Base-by-base conservation (phyloP, 1,140 invertebrate genomes). In the Arctopsyche grandis region DNA sequence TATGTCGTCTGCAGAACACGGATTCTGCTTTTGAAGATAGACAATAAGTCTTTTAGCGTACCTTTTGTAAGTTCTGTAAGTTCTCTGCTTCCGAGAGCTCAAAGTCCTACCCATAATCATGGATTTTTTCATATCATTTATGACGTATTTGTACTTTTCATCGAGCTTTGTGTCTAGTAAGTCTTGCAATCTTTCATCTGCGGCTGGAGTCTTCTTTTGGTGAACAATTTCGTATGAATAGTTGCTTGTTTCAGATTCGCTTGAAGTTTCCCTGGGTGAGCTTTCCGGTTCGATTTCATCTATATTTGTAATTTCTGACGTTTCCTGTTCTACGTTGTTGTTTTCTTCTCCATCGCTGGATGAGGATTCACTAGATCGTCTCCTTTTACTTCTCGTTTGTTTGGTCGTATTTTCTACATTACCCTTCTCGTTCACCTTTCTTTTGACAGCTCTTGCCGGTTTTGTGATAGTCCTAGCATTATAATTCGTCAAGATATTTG, bases 71-170 rank as follows among this genome's bases (percentile, higher is more conserved):
- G 87, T 88, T 19, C 88, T 82, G 56, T 89, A 89, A 0, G 85
- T 86, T 84, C 88, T 88, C 63, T 87, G 85, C 75, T 89, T 89
- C 74, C 87, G 84, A 0, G 87, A 83, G 52, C 87, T 86, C 0
- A 89, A 83, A 5, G 86, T 88, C 69, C 87, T 84, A 9, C 88
- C 88, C 85, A 87, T 87, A 0, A 85, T 87, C 88, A 89, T 89
- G 1, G 86, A 87, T 83, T 88, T 89, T 81, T 89, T 89, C 88
- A 89, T 88, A 52, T 89, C 87, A 81, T 89, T 88, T 26, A 89
- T 89, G 0, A 89, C 86, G 14, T 87, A 87, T 85, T 88, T 89
- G 78, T 88, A 89, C 69, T 83, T 83, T 46, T 83, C 82, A 29
- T 83, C 82, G 14, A 83, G 69, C 56, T 83, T 83, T 12, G 82